These are phyloP conservation scores for Aurelia sp. DNA, from an alignment of 30 jellyfish, hydroid and myxozoan species.

Conservation along the genomic window DNA sequence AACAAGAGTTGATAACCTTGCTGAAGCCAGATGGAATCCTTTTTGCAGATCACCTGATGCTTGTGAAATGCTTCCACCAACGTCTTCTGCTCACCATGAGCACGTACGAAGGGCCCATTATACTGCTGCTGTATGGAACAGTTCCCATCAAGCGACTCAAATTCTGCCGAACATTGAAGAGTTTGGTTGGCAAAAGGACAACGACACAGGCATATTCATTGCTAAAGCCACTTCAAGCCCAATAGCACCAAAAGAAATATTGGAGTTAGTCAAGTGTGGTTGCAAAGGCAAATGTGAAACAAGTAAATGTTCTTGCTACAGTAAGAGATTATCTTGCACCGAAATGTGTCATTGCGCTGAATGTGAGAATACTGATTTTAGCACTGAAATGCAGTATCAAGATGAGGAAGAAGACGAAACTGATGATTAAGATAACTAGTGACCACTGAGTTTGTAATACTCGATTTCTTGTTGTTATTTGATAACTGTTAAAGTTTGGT, in stretches of 20 bases:
- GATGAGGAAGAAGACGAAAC: not conserved
- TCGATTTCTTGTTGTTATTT: not conserved
- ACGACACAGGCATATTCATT: not conserved
- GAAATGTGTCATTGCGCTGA: not conserved
- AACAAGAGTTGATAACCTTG: slow-evolving; percentile 13
- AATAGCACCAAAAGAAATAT: slow-evolving; percentile 23
- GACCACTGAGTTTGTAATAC: not conserved
- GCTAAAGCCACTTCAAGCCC: slow-evolving; percentile 25
- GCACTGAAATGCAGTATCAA: not conserved
- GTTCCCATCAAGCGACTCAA: slow-evolving; percentile 3
- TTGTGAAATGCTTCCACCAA: not conserved
- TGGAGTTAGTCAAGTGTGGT: not conserved
- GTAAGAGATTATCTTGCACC: slow-evolving; percentile 4
- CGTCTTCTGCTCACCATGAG: slow-evolving; percentile 1
- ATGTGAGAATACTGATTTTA: not conserved
- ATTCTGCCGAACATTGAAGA: slow-evolving; percentile 15
- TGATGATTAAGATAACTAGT: not conserved
- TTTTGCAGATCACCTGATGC: not conserved
- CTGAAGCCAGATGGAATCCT: not conserved
- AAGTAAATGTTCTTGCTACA: slow-evolving; percentile 5
- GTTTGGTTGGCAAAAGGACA: slow-evolving; percentile 18
- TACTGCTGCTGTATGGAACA: not conserved
- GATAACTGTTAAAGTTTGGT: not conserved
- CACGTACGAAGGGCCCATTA: slow-evolving; percentile 10
- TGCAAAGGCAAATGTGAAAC: slow-evolving; percentile 10